Percentiles rank a stretch among this genome's conserved stretches.
Conservation (phyloP, 2,888 invertebrate species). For the Strigamia transsilvanica region DNA sequence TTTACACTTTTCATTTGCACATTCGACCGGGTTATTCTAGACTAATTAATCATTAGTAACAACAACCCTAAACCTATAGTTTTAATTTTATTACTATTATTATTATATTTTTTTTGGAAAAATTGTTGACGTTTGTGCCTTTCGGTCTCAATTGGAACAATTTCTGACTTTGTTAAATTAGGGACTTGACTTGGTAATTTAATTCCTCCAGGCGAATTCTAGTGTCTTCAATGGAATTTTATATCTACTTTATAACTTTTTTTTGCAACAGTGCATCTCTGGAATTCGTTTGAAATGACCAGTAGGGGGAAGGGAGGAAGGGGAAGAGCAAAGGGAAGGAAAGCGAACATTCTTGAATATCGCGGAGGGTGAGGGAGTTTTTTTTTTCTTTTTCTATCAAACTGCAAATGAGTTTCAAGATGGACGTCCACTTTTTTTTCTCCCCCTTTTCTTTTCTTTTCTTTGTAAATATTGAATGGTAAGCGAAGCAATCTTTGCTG, state of each 20-base stretch:
- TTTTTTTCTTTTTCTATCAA: constrained; percentile 3
- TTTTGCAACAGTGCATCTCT: constrained; percentile 17
- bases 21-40: background rate
- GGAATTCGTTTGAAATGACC: constrained; percentile 32
- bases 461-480: constrained; percentile 43
- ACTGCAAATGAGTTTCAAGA: constrained; percentile 42
- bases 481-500: constrained; percentile 27
- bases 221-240: background rate
- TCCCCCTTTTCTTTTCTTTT: background rate
- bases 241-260: constrained; percentile 15
- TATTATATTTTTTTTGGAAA: background rate
- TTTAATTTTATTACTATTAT: background rate
- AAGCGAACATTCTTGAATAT: constrained; percentile 11
- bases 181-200: background rate
- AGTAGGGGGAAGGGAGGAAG: background rate
- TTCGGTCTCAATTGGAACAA: background rate
- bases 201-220: constrained; percentile 1
- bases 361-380: background rate
- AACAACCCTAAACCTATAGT: background rate
- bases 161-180: background rate
- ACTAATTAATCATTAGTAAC: background rate
- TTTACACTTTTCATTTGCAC: background rate
- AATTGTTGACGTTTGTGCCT: background rate
- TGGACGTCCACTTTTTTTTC: constrained; percentile 24
- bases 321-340: background rate